phyloP scores from a whole-genome alignment of 2,113 vertebrate genomes.

The Aegypius monachus region DNA sequence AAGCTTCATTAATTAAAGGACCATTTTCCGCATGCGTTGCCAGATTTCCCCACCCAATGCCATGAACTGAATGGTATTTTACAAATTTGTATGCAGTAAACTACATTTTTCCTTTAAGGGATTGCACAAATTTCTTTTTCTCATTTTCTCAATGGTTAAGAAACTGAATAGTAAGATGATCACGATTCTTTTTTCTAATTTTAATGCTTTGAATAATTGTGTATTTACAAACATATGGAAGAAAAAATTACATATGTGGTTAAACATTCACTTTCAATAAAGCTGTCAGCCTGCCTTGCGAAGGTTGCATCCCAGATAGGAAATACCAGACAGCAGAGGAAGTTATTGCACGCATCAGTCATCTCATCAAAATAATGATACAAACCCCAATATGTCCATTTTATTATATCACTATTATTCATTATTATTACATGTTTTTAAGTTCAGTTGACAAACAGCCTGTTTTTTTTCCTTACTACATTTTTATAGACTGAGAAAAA shows the following conservation, averaged over 20 bases:
- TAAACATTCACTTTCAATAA: conserved; percentile 6
- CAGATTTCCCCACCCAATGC: background rate
- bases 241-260: conserved; percentile 22
- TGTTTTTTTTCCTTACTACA: background rate
- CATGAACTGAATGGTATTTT: background rate
- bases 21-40: background rate
- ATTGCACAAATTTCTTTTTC: background rate
- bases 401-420: background rate
- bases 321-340: conserved; percentile 17
- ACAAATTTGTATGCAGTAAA: background rate
- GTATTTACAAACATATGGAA: conserved; percentile 40
- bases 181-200: background rate
- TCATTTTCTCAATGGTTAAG: background rate
- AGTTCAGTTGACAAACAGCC: background rate
- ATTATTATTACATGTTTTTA: background rate
- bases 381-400: background rate
- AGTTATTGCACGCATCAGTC: conserved; percentile 3
- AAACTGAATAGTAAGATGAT: background rate
- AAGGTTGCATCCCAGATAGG: conserved; percentile 11
- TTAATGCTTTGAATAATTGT: background rate
- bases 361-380: conserved; percentile 15
- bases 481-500: background rate
- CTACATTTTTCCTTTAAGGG: background rate
- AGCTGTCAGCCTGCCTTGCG: conserved; percentile 26
- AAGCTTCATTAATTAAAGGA: background rate